A percentile compares a stretch with the other conserved stretches of the same genome.
These are phyloP conservation scores for Cyprinus carpio DNA, from an alignment of 2,113 vertebrate genomes.

Conservation along the genomic window DNA sequence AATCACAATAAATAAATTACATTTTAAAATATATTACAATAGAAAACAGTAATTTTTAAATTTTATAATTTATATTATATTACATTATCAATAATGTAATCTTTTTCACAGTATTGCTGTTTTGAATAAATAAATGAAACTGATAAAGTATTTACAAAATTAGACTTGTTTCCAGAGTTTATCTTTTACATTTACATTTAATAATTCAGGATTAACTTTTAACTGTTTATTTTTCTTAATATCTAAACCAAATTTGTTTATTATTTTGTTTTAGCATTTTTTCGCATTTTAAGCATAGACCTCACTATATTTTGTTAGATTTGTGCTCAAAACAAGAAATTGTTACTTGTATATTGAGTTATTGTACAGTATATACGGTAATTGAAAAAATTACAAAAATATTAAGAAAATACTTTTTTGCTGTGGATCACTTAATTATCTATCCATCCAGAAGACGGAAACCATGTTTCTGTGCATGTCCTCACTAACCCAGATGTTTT, in stretches of 20 bases:
- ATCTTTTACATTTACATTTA: not conserved
- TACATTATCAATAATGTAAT: too few relatives aligned
- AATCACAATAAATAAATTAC: too few relatives aligned
- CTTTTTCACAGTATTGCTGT: too few relatives aligned
- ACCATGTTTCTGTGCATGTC: constrained; percentile 5
- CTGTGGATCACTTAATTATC: not conserved
- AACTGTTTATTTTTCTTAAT: not conserved
- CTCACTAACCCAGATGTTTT: constrained; percentile 72
- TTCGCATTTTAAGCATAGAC: not conserved
- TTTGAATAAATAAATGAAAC: too few relatives aligned
- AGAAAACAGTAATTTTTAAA: too few relatives aligned
- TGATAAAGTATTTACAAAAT: too few relatives aligned
- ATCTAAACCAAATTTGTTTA: not conserved
- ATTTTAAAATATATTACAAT: too few relatives aligned
- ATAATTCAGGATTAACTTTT: not conserved
- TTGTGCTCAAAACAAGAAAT: not conserved
- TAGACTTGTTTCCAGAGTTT: not conserved
- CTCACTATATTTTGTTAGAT: not conserved
- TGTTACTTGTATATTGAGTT: not conserved
- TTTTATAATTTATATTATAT: too few relatives aligned
- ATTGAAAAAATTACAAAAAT: not conserved
- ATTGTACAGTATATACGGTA: not conserved
- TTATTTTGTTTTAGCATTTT: not conserved
- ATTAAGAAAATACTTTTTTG: not conserved
- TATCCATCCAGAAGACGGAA: not conserved